Evolutionary conservation across 2,888 invertebrate genomes (phyloP).

Genomic region (Frankliniella fusca): DNA sequence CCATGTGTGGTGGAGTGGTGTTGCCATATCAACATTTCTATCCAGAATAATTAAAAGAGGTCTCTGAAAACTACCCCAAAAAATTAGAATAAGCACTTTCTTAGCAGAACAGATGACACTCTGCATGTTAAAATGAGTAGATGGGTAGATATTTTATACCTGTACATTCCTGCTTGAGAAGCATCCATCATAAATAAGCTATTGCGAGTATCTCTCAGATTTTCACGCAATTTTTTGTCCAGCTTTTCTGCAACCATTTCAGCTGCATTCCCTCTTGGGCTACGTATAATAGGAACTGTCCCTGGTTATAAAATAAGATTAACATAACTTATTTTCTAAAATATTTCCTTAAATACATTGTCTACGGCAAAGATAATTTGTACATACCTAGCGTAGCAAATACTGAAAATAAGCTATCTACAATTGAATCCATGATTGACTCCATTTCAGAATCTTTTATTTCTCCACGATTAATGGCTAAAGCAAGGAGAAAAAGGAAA

Average conservation of each 20-base stretch:
- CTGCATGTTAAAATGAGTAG: conserved; percentile 29
- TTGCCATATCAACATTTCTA: conserved; percentile 93
- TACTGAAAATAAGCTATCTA: conserved; percentile 94
- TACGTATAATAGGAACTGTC: conserved; percentile 82
- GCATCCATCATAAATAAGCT: conserved; percentile 89
- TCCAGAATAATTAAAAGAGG: conserved; percentile 90
- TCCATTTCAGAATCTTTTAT: conserved; percentile 96
- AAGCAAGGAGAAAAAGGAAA: conserved; percentile 43
- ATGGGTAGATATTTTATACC: conserved; percentile 42
- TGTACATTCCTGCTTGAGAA: conserved; percentile 62
- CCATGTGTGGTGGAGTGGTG: conserved; percentile 98
- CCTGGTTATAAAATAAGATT: conserved; percentile 49
- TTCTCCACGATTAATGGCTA: conserved; percentile 88
- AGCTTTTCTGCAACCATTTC: conserved; percentile 97
- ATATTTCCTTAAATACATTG: neutral
- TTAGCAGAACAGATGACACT: conserved; percentile 23
- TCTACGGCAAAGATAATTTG: too few relatives aligned
- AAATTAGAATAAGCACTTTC: conserved; percentile 29
- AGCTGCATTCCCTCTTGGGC: conserved; percentile 93
- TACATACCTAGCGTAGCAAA: conserved; percentile 86
- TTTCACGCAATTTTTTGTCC: conserved; percentile 94
- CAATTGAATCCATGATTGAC: conserved; percentile 85
- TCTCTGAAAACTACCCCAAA: conserved; percentile 84
- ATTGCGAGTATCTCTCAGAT: conserved; percentile 92
- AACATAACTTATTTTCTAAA: conserved; percentile 14